phyloP scores from a whole-genome alignment of 2,888 invertebrate species.

The Epirrhoe tristata region DNA sequence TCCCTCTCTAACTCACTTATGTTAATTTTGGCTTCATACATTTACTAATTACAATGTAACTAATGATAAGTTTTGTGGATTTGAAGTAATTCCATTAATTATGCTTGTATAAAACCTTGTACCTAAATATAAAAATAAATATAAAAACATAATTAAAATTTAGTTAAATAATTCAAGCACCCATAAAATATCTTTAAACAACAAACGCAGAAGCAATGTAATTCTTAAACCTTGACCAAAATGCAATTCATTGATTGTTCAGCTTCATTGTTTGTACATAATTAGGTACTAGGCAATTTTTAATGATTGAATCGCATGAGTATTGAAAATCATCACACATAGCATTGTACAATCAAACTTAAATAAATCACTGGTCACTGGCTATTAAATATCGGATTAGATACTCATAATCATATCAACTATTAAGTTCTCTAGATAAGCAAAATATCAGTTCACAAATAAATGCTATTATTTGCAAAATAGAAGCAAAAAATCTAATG shows the following conservation, averaged over 20 bases:
- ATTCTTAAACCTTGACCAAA: constrained; percentile 15
- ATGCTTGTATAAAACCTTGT: not conserved
- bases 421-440: not conserved
- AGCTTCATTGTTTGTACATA: constrained; percentile 14
- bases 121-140: not conserved
- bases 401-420: not conserved
- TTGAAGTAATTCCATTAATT: not conserved
- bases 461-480: too few relatives aligned
- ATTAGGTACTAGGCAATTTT: constrained; percentile 3
- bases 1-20: not conserved
- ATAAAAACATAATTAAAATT: not conserved
- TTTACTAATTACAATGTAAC: not conserved
- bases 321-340: not conserved
- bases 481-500: not conserved
- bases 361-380: constrained; percentile 7
- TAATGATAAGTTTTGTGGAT: too few relatives aligned
- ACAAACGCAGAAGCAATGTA: not conserved
- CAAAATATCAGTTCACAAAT: too few relatives aligned
- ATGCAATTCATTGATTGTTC: constrained; percentile 15
- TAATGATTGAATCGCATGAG: not conserved
- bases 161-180: not conserved
- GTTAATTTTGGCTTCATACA: not conserved
- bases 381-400: not conserved
- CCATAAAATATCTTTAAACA: not conserved
- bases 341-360: constrained; percentile 2